Conservation (phyloP, 2,797 vertebrate species). For the Menidia menidia region DNA sequence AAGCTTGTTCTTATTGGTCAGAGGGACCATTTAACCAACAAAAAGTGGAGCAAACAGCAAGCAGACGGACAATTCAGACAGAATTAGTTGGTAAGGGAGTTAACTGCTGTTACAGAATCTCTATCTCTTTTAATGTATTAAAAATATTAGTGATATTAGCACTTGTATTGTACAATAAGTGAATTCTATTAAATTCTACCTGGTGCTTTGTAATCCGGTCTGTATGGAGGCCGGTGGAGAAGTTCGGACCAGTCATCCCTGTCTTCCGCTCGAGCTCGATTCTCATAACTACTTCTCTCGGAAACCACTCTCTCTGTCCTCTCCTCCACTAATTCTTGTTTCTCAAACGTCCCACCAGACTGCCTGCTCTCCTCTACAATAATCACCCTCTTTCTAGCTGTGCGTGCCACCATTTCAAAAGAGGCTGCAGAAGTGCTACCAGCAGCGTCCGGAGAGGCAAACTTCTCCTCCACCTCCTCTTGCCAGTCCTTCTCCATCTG, state of each 20-base stretch:
- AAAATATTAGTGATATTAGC: conserved; percentile 32
- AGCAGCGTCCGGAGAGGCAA: conserved; percentile 10
- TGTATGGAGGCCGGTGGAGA: conserved; percentile 60
- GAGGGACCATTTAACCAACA: neutral
- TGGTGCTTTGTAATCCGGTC: conserved; percentile 55
- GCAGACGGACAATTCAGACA: neutral
- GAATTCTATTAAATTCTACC: conserved; percentile 52
- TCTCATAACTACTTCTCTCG: conserved; percentile 13
- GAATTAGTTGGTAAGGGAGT: conserved; percentile 12
- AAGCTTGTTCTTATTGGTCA: neutral
- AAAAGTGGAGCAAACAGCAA: neutral
- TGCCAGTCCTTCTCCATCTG: conserved; percentile 58
- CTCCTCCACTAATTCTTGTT: conserved; percentile 15
- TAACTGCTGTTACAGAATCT: neutral
- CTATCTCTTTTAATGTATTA: neutral
- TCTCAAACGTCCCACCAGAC: conserved; percentile 11
- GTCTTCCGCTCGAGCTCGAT: conserved; percentile 27
- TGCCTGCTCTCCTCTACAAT: conserved; percentile 39
- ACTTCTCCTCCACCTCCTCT: conserved; percentile 34
- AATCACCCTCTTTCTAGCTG: conserved; percentile 44
- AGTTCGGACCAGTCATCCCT: conserved; percentile 74
- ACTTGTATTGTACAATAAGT: conserved; percentile 35
- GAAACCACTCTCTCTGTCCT: conserved; percentile 6
- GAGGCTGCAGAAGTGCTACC: conserved; percentile 14
- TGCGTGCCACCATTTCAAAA: conserved; percentile 39